phyloP scores from a whole-genome alignment of 2,888 invertebrate genomes.

The Rhabditoides inermis region DNA sequence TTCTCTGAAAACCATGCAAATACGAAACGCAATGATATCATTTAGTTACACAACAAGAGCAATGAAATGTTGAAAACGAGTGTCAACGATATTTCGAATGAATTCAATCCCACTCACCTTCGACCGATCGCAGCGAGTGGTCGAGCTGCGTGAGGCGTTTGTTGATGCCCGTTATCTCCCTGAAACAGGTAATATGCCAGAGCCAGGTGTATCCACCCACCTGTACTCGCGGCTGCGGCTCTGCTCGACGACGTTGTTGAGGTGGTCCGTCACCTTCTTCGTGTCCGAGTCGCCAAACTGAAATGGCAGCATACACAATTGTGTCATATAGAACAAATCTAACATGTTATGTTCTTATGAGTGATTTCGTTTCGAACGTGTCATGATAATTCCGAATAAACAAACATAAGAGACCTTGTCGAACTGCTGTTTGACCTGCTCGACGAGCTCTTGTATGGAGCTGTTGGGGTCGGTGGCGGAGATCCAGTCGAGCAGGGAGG shows the following conservation, averaged over 20 bases:
- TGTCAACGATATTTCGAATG: no score
- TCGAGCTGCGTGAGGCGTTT: conserved; percentile 40
- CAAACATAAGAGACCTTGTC: conserved; percentile 7
- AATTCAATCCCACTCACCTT: no score
- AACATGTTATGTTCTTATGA: no score
- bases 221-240: no score
- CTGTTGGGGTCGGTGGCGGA: conserved; percentile 28
- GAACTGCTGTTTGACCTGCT: conserved; percentile 23
- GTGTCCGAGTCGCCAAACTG: conserved; percentile 17
- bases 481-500: conserved; percentile 41
- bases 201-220: no score
- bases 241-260: no score
- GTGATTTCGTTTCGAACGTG: no score
- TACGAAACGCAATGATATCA: no score
- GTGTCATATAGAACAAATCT: no score
- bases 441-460: conserved; percentile 20
- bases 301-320: background rate
- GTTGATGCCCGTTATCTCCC: conserved; percentile 44
- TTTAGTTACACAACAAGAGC: no score
- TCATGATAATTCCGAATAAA: background rate
- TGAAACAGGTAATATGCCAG: conserved; percentile 25
- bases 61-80: no score
- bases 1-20: no score
- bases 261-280: conserved; percentile 7
- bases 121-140: conserved; percentile 15